phyloP scores from a whole-genome alignment of 2,888 invertebrate genomes.

The Tineola bisselliella region DNA sequence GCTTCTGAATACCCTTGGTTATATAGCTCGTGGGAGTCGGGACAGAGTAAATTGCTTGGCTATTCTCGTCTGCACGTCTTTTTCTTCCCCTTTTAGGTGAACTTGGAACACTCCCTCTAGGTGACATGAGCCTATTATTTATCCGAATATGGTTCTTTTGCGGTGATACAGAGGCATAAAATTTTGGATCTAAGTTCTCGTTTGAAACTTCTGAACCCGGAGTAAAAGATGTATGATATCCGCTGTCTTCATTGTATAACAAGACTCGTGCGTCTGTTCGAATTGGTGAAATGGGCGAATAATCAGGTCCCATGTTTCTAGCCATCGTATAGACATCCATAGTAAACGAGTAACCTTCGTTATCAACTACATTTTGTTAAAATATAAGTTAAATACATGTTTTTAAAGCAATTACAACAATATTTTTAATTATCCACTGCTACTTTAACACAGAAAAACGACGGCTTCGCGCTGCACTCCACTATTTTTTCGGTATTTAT shows the following conservation, averaged over 20 bases:
- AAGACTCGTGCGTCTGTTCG: constrained; percentile 23
- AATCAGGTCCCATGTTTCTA: constrained; percentile 38
- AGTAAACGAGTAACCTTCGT: background rate
- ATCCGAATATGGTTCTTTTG: background rate
- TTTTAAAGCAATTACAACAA: background rate
- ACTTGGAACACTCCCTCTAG: constrained; percentile 16
- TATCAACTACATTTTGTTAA: background rate
- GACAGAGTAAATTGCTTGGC: constrained; percentile 25
- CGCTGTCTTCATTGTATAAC: constrained; percentile 53
- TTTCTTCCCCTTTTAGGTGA: constrained; percentile 42
- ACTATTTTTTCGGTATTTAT: no score
- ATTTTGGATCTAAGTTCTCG: constrained; percentile 31
- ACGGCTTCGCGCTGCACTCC: background rate
- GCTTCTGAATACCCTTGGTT: constrained; percentile 45
- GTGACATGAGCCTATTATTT: background rate
- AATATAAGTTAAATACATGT: background rate
- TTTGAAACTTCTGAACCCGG: constrained; percentile 42
- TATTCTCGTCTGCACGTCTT: constrained; percentile 34
- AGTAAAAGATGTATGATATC: constrained; percentile 53
- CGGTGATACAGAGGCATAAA: background rate
- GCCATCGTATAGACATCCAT: constrained; percentile 23
- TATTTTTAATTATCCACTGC: no score
- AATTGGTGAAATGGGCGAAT: constrained; percentile 35
- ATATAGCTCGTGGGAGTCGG: constrained; percentile 53
- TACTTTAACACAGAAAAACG: background rate